Percentiles rank a stretch among this genome's conserved stretches.
Evolutionary conservation across 2,888 invertebrate genomes (phyloP).

Genomic region (Hydriomena furcata): DNA sequence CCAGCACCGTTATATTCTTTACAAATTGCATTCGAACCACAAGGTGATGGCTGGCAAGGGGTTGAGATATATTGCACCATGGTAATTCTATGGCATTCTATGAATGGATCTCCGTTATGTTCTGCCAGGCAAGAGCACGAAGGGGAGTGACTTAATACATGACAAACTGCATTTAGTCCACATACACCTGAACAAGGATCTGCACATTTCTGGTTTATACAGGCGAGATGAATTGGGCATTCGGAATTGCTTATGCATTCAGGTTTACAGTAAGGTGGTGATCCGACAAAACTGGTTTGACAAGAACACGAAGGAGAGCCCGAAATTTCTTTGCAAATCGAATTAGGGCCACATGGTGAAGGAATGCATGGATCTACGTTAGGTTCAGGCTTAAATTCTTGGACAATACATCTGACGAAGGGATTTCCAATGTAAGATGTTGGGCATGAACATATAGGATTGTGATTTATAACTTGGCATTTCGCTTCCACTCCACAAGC

Average conservation of each 20-base stretch:
- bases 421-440: constrained; percentile 88
- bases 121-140: constrained; percentile 87
- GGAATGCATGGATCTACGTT: constrained; percentile 87
- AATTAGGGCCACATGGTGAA: constrained; percentile 92
- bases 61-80: constrained; percentile 69
- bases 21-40: constrained; percentile 86
- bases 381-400: constrained; percentile 73
- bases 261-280: constrained; percentile 90
- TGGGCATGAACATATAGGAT: constrained; percentile 90
- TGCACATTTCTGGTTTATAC: constrained; percentile 89
- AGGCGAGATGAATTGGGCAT: constrained; percentile 87
- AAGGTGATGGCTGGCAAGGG: constrained; percentile 86
- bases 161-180: constrained; percentile 88
- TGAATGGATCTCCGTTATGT: constrained; percentile 90
- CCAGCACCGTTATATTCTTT: constrained; percentile 84
- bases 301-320: constrained; percentile 90
- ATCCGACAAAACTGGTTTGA: constrained; percentile 85
- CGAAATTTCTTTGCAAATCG: constrained; percentile 87
- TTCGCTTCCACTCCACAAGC: constrained; percentile 90
- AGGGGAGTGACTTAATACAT: constrained; percentile 89
- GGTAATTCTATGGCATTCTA: constrained; percentile 79
- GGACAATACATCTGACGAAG: constrained; percentile 85
- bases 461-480: constrained; percentile 91
- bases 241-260: constrained; percentile 92
- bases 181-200: constrained; percentile 90